Evolutionary conservation across 2,797 vertebrate species (phyloP).

Genomic region (Semotilus atromaculatus): DNA sequence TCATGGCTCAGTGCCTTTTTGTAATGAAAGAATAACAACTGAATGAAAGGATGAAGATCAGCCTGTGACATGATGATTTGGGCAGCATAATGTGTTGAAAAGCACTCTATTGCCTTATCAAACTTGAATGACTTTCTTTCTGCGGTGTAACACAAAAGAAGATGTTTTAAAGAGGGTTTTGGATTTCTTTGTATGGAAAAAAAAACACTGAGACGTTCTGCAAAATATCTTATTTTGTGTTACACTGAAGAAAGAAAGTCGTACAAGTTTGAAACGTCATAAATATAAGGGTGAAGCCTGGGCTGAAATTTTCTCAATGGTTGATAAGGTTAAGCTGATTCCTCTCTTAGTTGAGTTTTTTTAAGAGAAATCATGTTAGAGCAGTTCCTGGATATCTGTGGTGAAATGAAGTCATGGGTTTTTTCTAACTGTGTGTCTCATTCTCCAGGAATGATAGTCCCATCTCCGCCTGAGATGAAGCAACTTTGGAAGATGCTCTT

Average conservation of each 20-base stretch:
- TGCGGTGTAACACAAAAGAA: background rate
- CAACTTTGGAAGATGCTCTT: slow-evolving; percentile 71
- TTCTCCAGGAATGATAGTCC: slow-evolving; percentile 59
- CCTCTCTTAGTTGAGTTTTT: background rate
- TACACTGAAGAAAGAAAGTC: background rate
- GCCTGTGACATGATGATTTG: background rate
- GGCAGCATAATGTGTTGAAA: background rate
- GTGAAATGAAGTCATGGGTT: slow-evolving; percentile 12
- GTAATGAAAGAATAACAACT: slow-evolving; percentile 28
- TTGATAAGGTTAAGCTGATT: background rate
- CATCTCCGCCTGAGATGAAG: slow-evolving; percentile 75
- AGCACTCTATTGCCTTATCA: background rate
- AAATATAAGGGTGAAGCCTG: background rate
- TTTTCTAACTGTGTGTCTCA: slow-evolving; percentile 18
- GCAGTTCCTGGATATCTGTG: slow-evolving; percentile 29
- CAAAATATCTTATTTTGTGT: background rate
- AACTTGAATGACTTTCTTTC: background rate
- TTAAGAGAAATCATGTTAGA: background rate
- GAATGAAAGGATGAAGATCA: slow-evolving; percentile 39
- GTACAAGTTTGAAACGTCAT: background rate
- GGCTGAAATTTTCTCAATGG: background rate
- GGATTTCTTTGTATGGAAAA: background rate
- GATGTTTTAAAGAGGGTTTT: background rate
- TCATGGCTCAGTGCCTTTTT: slow-evolving; percentile 67
- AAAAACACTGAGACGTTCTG: background rate